phyloP scores from a whole-genome alignment of 35 echinoderm and acorn worm genomes.

The Eucidaris tribuloides region DNA sequence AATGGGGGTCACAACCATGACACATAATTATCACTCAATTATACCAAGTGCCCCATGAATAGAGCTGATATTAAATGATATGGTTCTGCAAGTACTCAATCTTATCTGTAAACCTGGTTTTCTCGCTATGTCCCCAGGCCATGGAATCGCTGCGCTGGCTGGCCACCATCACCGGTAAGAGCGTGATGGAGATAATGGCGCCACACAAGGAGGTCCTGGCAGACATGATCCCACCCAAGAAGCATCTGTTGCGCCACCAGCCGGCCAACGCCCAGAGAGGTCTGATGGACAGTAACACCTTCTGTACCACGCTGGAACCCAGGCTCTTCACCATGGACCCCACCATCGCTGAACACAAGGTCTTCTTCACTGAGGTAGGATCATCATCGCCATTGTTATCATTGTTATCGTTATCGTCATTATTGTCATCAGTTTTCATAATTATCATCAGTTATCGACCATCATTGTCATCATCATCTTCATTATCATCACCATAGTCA shows the following conservation, averaged over 20 bases:
- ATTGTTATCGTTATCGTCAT: not conserved
- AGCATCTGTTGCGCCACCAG: slow-evolving; percentile 91
- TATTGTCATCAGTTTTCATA: too few species aligned
- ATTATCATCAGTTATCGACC: not conserved
- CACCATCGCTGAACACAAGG: slow-evolving; percentile 84
- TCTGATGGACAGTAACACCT: slow-evolving; percentile 97
- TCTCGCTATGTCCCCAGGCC: slow-evolving; percentile 37
- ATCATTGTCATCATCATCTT: not conserved
- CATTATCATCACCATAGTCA: too few species aligned
- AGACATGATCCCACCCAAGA: slow-evolving; percentile 99
- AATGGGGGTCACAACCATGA: too few species aligned
- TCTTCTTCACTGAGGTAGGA: slow-evolving; percentile 95
- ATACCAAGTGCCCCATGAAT: too few species aligned
- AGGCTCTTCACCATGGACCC: slow-evolving; percentile 94
- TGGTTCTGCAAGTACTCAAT: too few species aligned
- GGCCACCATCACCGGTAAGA: slow-evolving; percentile 82
- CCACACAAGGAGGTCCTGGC: slow-evolving; percentile 95
- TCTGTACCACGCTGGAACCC: slow-evolving; percentile 95
- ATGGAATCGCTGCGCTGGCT: slow-evolving; percentile 84
- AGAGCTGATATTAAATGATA: too few species aligned
- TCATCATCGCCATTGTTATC: not conserved
- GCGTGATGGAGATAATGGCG: slow-evolving; percentile 92
- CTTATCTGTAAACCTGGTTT: not conserved
- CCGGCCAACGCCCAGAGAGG: slow-evolving; percentile 93
- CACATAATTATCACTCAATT: too few species aligned